Evolutionary conservation across 1,140 invertebrate species (phyloP), one percentile per base, ranked within the genome.

Genomic region (Capitella teleta): DNA sequence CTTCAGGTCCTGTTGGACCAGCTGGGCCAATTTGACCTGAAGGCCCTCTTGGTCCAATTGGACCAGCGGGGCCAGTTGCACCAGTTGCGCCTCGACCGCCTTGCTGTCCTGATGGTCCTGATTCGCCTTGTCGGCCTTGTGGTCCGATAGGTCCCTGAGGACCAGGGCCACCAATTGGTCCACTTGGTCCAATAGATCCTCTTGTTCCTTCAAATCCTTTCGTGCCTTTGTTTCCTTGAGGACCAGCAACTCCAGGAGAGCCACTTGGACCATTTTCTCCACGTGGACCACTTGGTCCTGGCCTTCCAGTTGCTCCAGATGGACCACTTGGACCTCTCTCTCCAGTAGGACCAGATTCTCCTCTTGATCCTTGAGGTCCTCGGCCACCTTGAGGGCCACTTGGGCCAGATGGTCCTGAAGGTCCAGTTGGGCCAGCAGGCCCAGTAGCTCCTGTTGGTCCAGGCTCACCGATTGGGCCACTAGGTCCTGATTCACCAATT

Each of bases 11-110:
- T n/a, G n/a, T n/a, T n/a, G n/a, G n/a, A n/a, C n/a, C n/a, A n/a
- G n/a, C n/a, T n/a, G 40, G 28, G 32, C 64, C 66, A 51, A 57
- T 62, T 28, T 28, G 42, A 52, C 67, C 68, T 38, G 1, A 38
- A 38, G 36, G 5, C 16, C 5, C 16, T 25, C 23, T 44, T 6
- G 26, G 23, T 25, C 52, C 52, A 53, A 37, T 49, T 6, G 26
- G 23, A 5, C 51, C 51, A 8, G 44, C n/a, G 21, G 32, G 32
- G 25, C 51, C 51, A 34, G 51, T 52, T 36, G 23, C 16, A 5
- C 52, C 52, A 19, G 16, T 8, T 23, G 16, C 16, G 10, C 52
- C 52, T 0, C 21, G 40, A 21, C 16, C 5, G 16, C 52, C 52
- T 23, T 23, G 25, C 8, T 26, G 16, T 25, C 52, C 52, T 16